Evolutionary conservation across 2,797 vertebrate species (phyloP).

Genomic region (Hypotaenidia okinawae): DNA sequence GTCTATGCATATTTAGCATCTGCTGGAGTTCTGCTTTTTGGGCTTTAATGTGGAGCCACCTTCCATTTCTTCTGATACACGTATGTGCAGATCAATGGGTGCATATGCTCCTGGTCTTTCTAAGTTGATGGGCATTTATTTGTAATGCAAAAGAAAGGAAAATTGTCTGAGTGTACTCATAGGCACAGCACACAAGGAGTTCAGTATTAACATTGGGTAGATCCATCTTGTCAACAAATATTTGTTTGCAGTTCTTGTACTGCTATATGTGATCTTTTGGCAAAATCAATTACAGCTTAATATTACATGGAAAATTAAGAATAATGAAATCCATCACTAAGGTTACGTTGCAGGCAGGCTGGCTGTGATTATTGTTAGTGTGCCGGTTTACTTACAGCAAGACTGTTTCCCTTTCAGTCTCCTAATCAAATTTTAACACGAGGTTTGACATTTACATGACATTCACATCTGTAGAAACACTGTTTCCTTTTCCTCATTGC

Average conservation of each 20-base stretch:
- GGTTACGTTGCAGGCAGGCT: neutral
- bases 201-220: neutral
- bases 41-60: neutral
- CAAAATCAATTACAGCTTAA: constrained; percentile 3
- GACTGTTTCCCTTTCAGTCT: neutral
- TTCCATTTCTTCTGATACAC: neutral
- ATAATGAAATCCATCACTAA: neutral
- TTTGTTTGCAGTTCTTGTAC: neutral
- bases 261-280: neutral
- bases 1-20: neutral
- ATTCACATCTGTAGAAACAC: constrained; percentile 38
- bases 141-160: neutral
- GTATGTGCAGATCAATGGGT: accelerated
- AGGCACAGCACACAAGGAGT: neutral
- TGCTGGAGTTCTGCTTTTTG: neutral
- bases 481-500: constrained; percentile 21
- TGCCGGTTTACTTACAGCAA: neutral
- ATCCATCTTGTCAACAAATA: neutral
- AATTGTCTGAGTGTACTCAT: neutral
- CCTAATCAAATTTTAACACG: constrained; percentile 42
- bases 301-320: neutral
- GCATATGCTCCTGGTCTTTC: accelerated
- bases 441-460: constrained; percentile 62
- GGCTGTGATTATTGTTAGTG: neutral
- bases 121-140: accelerated